Base-by-base conservation (phyloP, 2,797 vertebrate species). In the Eupleurogrammus muticus region DNA sequence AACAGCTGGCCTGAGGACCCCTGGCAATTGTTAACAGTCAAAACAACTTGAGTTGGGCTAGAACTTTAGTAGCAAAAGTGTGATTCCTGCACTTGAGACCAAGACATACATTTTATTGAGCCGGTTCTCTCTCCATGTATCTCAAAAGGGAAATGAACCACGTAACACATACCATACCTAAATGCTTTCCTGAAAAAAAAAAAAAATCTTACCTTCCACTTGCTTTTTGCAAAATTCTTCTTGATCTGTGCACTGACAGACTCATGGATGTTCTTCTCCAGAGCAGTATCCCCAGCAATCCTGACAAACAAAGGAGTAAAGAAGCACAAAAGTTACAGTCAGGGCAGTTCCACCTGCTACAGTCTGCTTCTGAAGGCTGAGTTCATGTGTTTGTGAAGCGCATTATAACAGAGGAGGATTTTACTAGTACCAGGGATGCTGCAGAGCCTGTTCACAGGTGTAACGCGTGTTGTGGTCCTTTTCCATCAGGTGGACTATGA, bases 151-250 rank as follows among this genome's bases (percentile, higher is more conserved):
- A 17, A 19, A 38, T 17, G 35, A 28, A n/a, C 4, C 14, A 42
- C 4, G 20, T 20, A 23, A 8, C 23, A 55, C 23, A 50, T n/a
- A 53, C 75, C 38, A 24, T 20, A 5, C 20, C 32, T 42, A 50
- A 63, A 11, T 5, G 11, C 32, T 19, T 79, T 49, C 24, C 24
- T n/a, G n/a, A n/a, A n/a, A n/a, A n/a, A 65, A 12, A 61, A 3
- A 55, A 79, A 21, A 19, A 56, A 24, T 46, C 19, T 92, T 68
- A 97, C 98, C 95, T 96, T 99, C 98, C 98, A 99, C 78, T 97
- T 98, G 95, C 96, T 99, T 87, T 99, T 99, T 52, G 97, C 97
- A 34, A 99, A 99, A 82, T 99, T 99, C 91, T 99, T 99, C 90
- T 95, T 96, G 87, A 99, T 99, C 91, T 99, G 97, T 35, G 97